Base-by-base conservation (phyloP, 2,113 vertebrate genomes). In the Piaya cayana region DNA sequence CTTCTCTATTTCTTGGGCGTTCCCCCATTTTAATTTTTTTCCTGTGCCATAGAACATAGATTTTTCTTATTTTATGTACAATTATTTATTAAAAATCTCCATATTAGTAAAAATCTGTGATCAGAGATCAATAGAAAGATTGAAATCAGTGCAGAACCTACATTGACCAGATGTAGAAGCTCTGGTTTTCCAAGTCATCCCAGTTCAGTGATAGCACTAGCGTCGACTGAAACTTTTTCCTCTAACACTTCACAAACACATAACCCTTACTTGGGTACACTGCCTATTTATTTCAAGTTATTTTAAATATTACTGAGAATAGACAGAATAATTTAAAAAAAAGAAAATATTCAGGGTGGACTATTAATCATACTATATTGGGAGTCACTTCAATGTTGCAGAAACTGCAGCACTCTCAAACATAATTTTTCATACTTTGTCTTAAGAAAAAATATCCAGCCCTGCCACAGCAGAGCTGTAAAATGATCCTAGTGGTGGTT, bases 61-160 rank as follows among this genome's bases (percentile, higher is more conserved):
- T 43, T 82, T 92, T 86, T 60, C 55, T 77, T 16, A 32, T 67
- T 49, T 36, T 45, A 12, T 29, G 36, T 29, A 69, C 20, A 50
- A 9, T 29, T 75, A 60, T 1, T 1, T 32, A 67, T 23, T 63
- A 39, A 82, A 62, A 45, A 45, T 45, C 43, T 45, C 16, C 43
- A 45, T 18, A 45, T 1, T 34, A 63, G 21, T 63, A 39, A 82
- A 63, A 81, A 68, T 25, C 30, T 67, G 75, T 0, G 0, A 39
- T 30, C 77, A 59, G 49, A 80, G 71, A 60, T 32, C n/a, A 18
- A n/a, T 2, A 62, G 26, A 76, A 95, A 59, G 45, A 83, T 22
- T 17, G 52, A 70, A 94, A 75, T 4, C 16, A 26, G 16, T 20
- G 49, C 63, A 9, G 15, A 34, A 69, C 15, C 59, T 62, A 36